Percentiles rank a stretch among this genome's conserved stretches.
Conservation (phyloP, 2,113 vertebrate species). For the Phalacrocorax aristotelis region DNA sequence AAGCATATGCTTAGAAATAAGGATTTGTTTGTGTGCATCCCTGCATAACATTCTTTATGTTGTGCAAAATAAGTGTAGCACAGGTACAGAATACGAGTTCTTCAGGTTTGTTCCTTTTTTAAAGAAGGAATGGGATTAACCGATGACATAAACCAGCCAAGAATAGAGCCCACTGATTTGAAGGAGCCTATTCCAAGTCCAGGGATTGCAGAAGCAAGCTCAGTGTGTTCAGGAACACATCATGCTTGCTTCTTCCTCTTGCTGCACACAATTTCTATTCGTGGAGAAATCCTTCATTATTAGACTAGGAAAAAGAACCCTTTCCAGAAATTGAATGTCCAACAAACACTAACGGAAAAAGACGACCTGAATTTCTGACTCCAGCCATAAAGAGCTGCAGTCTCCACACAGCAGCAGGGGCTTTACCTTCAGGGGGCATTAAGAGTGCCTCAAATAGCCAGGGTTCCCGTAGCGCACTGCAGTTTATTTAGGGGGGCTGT, state of each 20-base stretch:
- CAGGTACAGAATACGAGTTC: background rate
- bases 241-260: background rate
- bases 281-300: background rate
- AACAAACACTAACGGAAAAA: background rate
- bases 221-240: background rate
- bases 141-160: background rate
- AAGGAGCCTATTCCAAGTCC: background rate
- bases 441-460: slow-evolving; percentile 14
- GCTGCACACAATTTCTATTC: slow-evolving; percentile 4
- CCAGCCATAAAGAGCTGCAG: slow-evolving; percentile 9
- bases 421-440: slow-evolving; percentile 10
- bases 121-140: background rate
- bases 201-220: background rate
- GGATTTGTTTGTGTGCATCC: background rate
- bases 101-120: background rate
- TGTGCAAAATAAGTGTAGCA: background rate
- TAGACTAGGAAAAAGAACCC: slow-evolving; percentile 8
- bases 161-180: background rate
- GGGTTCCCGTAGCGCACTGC: slow-evolving; percentile 5
- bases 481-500: slow-evolving; percentile 58
- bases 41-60: background rate
- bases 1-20: background rate
- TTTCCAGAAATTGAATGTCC: slow-evolving; percentile 20
- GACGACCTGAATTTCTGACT: slow-evolving; percentile 12
- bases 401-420: background rate